phyloP scores from a whole-genome alignment of 2,888 invertebrate genomes.

The Eupelmus urozonus region DNA sequence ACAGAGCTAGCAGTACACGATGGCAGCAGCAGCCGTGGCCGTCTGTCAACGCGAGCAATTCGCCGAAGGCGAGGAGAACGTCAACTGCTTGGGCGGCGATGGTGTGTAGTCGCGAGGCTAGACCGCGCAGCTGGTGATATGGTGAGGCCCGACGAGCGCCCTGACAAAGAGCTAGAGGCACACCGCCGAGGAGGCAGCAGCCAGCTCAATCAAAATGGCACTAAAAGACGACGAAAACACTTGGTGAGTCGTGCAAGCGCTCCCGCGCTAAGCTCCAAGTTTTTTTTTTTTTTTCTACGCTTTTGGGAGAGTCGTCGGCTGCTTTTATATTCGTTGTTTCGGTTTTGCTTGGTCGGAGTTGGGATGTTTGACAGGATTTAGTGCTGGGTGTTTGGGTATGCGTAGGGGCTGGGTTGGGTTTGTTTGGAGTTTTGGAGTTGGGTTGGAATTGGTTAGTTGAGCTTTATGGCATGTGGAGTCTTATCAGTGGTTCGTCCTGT shows the following conservation, averaged over 20 bases:
- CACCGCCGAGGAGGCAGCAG: slow-evolving; percentile 32
- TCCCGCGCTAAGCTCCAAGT: no score
- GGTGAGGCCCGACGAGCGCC: background rate
- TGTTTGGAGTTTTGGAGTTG: no score
- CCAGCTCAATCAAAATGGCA: slow-evolving; percentile 78
- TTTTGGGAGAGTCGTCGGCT: no score
- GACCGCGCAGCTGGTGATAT: background rate
- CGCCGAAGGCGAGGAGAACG: background rate
- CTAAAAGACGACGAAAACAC: slow-evolving; percentile 82
- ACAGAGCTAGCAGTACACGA: background rate
- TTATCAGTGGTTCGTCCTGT: slow-evolving; percentile 35
- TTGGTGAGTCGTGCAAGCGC: slow-evolving; percentile 82
- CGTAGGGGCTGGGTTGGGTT: no score
- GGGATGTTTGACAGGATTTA: no score
- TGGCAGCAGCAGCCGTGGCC: slow-evolving; percentile 62
- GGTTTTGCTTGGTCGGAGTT: no score
- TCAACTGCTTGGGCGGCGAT: background rate
- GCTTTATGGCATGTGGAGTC: background rate
- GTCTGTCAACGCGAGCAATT: slow-evolving; percentile 56
- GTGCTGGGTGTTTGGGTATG: no score
- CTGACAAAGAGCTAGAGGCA: background rate
- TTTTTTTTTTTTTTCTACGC: no score
- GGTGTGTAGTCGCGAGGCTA: slow-evolving; percentile 8
- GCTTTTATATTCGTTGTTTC: background rate
- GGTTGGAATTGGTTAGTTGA: no score